Evolutionary conservation across 2,113 vertebrate genomes (phyloP).

Genomic region (Oncorhynchus tshawytscha): DNA sequence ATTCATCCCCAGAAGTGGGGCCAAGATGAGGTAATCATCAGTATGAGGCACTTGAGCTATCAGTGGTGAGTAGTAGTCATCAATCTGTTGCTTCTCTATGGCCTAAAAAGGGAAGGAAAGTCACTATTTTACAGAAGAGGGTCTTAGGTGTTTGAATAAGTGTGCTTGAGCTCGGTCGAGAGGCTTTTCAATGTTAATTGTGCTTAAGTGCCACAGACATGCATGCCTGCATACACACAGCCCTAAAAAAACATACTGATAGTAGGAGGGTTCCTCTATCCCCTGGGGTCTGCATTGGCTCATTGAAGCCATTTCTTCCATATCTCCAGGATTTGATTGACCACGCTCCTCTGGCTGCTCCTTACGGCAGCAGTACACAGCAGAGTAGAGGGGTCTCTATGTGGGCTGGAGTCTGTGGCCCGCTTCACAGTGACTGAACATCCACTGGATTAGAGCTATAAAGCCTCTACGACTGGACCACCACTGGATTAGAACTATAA

Average conservation of each 20-base stretch:
- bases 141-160: conserved; percentile 55
- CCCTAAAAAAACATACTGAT: conserved; percentile 4
- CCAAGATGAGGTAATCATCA: not conserved
- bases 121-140: conserved; percentile 37
- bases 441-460: too few relatives aligned
- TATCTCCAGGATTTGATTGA: conserved; percentile 51
- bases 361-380: conserved; percentile 8
- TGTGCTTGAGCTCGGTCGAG: conserved; percentile 51
- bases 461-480: too few relatives aligned
- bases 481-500: too few relatives aligned
- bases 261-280: conserved; percentile 37
- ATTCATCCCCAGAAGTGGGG: not conserved
- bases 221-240: not conserved
- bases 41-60: not conserved
- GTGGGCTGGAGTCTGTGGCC: not conserved
- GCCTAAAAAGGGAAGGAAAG: conserved; percentile 15
- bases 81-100: conserved; percentile 3
- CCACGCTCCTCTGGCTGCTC: conserved; percentile 34
- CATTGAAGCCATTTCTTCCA: conserved; percentile 45
- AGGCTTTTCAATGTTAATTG: conserved; percentile 54
- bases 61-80: not conserved
- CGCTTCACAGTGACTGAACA: not conserved
- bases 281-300: conserved; percentile 58
- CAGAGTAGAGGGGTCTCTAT: not conserved
- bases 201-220: conserved; percentile 21